Percentiles rank a stretch among this genome's conserved stretches.
These are phyloP conservation scores for Cirrhinus molitorella DNA, from an alignment of 2,797 vertebrate species.

Conservation along the genomic window DNA sequence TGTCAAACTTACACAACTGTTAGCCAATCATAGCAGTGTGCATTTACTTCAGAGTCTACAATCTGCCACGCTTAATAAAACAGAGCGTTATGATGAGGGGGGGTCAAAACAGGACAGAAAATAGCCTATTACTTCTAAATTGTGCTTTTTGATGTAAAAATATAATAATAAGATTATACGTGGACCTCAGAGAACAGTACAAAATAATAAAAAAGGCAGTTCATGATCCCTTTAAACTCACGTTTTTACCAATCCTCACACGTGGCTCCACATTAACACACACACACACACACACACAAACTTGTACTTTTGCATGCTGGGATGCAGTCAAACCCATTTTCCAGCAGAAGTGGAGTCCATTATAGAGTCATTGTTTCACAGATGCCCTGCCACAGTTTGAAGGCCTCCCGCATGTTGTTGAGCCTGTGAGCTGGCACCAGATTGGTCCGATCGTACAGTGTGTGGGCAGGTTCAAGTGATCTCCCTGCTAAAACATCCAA, in stretches of 20 bases:
- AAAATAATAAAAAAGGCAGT: too few relatives aligned
- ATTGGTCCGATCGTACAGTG: conserved; percentile 26
- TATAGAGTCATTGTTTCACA: conserved; percentile 38
- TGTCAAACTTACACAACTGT: too few relatives aligned
- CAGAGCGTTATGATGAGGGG: too few relatives aligned
- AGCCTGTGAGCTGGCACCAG: conserved; percentile 25
- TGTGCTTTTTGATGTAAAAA: too few relatives aligned
- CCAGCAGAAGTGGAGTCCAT: conserved; percentile 11
- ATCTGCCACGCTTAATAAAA: too few relatives aligned
- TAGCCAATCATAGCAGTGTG: too few relatives aligned
- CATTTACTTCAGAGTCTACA: too few relatives aligned
- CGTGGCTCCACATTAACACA: neutral
- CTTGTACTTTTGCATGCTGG: conserved; percentile 8
- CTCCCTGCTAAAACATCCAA: conserved; percentile 3
- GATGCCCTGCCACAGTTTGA: conserved; percentile 28
- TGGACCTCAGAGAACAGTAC: too few relatives aligned
- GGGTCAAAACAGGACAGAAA: too few relatives aligned
- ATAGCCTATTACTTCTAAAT: too few relatives aligned
- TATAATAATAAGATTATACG: too few relatives aligned
- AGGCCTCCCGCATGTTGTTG: neutral
- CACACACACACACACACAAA: neutral
- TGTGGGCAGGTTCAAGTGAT: conserved; percentile 39
- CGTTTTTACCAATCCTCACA: conserved; percentile 1
- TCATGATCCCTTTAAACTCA: neutral
- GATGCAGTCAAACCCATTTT: conserved; percentile 22